phyloP scores from a whole-genome alignment of 2,113 vertebrate species.

The Nycticebus coucang region DNA sequence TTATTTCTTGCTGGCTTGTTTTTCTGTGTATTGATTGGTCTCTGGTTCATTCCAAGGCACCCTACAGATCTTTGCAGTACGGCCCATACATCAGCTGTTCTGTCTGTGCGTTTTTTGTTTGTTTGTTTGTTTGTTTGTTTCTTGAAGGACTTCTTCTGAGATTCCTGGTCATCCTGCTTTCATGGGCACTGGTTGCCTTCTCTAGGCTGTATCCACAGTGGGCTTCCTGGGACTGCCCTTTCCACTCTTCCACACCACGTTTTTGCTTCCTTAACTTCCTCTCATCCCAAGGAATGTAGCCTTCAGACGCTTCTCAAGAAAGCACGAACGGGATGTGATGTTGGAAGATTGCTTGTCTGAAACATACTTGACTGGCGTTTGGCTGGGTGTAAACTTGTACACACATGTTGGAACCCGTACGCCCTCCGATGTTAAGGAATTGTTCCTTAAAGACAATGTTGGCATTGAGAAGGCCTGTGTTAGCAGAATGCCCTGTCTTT shows the following conservation, averaged over 20 bases:
- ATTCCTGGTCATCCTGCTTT: background rate
- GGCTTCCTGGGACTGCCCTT: background rate
- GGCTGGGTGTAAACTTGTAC: background rate
- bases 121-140: too few species aligned
- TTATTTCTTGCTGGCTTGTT: background rate
- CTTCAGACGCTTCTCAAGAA: background rate
- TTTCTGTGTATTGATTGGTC: background rate
- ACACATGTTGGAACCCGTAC: background rate
- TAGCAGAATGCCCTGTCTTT: background rate
- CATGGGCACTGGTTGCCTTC: background rate
- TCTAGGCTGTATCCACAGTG: background rate
- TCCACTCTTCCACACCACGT: background rate
- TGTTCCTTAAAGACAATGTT: background rate
- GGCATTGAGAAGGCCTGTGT: background rate
- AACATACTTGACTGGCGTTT: background rate
- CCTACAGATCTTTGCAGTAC: background rate
- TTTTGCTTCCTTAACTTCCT: background rate
- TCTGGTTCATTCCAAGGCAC: background rate
- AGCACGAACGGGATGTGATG: background rate
- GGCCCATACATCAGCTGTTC: background rate
- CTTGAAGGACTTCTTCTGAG: background rate
- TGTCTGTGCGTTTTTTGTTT: background rate
- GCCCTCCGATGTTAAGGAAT: background rate
- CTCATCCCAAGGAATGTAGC: background rate
- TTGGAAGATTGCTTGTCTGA: slow-evolving; percentile 8